These are phyloP conservation scores for Dolichopus griseipennis DNA, from an alignment of 2,888 invertebrate species.

Conservation along the genomic window DNA sequence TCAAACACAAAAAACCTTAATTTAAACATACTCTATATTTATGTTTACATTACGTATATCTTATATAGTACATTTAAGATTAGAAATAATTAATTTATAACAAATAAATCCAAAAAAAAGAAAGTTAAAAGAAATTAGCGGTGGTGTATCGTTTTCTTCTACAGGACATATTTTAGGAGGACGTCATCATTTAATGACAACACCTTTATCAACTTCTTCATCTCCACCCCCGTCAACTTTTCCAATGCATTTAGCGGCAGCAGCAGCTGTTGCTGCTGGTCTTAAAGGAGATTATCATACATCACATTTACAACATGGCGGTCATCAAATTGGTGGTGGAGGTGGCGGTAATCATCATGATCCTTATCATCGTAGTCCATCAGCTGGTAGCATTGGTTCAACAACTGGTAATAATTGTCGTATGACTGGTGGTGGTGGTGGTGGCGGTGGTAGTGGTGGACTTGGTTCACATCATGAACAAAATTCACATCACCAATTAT, in stretches of 20 bases:
- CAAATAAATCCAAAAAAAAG: not conserved
- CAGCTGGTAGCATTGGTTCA: conserved; percentile 27
- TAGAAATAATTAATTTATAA: conserved; percentile 25
- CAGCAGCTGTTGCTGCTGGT: not conserved
- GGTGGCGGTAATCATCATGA: conserved; percentile 20
- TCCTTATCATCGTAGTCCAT: conserved; percentile 20
- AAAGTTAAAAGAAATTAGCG: not conserved
- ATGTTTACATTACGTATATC: conserved; percentile 7
- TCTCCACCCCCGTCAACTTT: conserved; percentile 38
- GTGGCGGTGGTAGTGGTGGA: conserved; percentile 17
- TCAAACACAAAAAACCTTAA: no score
- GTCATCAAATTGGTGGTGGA: conserved; percentile 19
- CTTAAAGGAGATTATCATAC: conserved; percentile 38
- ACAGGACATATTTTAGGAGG: conserved; percentile 35
- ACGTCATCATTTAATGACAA: conserved; percentile 36
- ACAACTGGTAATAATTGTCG: conserved; percentile 22
- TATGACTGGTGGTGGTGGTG: conserved; percentile 17
- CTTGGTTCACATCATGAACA: conserved; percentile 28
- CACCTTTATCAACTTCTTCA: conserved; percentile 36
- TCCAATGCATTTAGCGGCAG: conserved; percentile 38
- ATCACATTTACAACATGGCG: conserved; percentile 16
- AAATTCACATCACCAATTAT: conserved; percentile 47
- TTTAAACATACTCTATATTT: no score
- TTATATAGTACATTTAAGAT: conserved; percentile 22
- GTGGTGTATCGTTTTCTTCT: conserved; percentile 23